Evolutionary conservation across 2,113 vertebrate genomes (phyloP), one percentile per base, ranked within the genome.

Genomic region (Symphodus melops): DNA sequence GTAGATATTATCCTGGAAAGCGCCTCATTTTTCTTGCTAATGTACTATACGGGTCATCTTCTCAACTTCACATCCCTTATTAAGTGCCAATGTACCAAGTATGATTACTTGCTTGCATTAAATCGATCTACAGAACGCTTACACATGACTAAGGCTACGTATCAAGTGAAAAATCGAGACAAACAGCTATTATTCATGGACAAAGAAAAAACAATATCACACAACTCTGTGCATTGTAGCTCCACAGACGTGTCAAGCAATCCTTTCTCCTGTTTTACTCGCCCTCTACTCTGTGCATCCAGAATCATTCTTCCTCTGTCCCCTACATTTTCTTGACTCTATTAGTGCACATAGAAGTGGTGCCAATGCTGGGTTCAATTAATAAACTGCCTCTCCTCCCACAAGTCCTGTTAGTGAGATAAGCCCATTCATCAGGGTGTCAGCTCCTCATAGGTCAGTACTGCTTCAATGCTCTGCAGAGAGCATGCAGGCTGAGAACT

Each of bases 61-160:
- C 57, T 65, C 11, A 25, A 57, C 64, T 71, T 64, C 48, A 86
- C 75, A 77, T 79, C 66, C 51, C 60, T n/a, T n/a, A n/a, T n/a
- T n/a, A n/a, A n/a, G n/a, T n/a, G n/a, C n/a, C n/a, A n/a, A n/a
- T n/a, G n/a, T n/a, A n/a, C n/a, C n/a, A n/a, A n/a, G n/a, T n/a
- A n/a, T n/a, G n/a, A 68, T 72, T 72, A 20, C 17, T 11, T 21
- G 70, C 60, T 69, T 62, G 72, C 55, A 77, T 63, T 55, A 19
- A 81, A 61, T 11, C 21, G 19, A 49, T 60, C n/a, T 48, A 14
- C 51, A 39, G 33, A 70, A 69, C 7, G 39, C 46, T 48, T 17
- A 48, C 0, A 48, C 1, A 16, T 7, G n/a, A n/a, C n/a, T n/a
- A n/a, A n/a, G 14, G 46, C 14, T 17, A 7, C 1, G 3, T 17